Evolutionary conservation across 2,797 vertebrate genomes (phyloP).

Genomic region (Phyllotis vaccarum): DNA sequence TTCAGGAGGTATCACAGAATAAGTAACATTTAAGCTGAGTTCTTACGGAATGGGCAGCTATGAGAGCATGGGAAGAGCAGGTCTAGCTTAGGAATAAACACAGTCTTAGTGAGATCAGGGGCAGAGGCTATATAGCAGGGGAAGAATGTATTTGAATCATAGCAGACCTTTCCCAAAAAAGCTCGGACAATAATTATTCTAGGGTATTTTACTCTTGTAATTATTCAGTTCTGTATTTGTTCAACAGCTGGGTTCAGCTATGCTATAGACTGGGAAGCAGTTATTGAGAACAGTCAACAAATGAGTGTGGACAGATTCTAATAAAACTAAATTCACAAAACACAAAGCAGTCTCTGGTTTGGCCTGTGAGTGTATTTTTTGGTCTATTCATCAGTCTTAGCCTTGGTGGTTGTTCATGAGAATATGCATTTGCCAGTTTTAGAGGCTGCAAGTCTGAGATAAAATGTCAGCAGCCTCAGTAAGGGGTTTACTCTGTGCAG

Average conservation of each 20-base stretch:
- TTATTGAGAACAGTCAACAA: background rate
- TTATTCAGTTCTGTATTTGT: background rate
- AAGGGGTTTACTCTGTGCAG: background rate
- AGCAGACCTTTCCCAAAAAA: background rate
- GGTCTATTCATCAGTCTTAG: background rate
- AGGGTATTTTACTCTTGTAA: background rate
- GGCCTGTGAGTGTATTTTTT: background rate
- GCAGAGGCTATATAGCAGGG: background rate
- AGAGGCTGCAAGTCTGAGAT: background rate
- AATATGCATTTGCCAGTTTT: background rate
- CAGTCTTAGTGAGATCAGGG: background rate
- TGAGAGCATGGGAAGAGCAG: background rate
- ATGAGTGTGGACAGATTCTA: background rate
- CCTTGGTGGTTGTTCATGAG: background rate
- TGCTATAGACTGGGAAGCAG: background rate
- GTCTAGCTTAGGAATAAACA: background rate
- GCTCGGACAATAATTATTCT: background rate
- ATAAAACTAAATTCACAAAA: constrained; percentile 63
- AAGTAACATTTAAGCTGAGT: background rate
- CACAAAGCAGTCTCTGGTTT: background rate
- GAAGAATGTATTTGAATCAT: background rate
- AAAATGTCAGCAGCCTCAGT: background rate
- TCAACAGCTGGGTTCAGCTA: background rate
- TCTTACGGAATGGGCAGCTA: background rate
- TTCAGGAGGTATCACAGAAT: background rate